Evolutionary conservation across 1,140 invertebrate genomes (phyloP).

Genomic region (Pachypeltis micranthus): DNA sequence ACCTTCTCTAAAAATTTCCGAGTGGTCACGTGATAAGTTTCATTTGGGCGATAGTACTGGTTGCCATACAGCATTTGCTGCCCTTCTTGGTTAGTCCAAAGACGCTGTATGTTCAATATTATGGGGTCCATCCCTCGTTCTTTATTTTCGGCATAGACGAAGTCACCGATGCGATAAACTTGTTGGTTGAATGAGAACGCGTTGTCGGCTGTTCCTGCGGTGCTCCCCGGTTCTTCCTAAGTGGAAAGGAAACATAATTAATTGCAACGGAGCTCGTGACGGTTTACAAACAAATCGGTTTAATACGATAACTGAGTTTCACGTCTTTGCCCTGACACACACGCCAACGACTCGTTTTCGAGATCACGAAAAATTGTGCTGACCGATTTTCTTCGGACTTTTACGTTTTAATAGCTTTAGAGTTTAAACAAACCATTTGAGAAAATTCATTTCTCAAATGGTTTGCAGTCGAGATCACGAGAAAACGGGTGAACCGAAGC

Average conservation of each 20-base stretch:
- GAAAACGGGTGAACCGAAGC: no score
- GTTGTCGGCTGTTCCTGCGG: constrained; percentile 28
- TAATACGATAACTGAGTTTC: no score
- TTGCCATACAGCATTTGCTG: constrained; percentile 84
- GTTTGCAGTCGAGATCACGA: no score
- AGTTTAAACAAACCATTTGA: no score
- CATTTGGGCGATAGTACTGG: constrained; percentile 73
- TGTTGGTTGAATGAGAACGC: constrained; percentile 40
- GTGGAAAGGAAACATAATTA: neutral
- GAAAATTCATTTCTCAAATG: no score
- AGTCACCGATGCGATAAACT: constrained; percentile 71
- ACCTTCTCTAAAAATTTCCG: constrained; percentile 83
- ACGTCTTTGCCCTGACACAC: constrained; percentile 8
- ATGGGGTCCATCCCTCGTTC: constrained; percentile 69
- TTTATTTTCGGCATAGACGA: constrained; percentile 74
- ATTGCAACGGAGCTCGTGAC: no score
- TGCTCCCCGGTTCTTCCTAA: constrained; percentile 19
- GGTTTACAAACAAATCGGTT: no score
- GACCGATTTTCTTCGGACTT: no score
- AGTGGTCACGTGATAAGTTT: constrained; percentile 91
- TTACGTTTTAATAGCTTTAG: no score
- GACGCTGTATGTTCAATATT: constrained; percentile 77
- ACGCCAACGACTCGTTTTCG: no score
- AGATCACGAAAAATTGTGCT: no score
- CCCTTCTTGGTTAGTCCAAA: constrained; percentile 70